A percentile compares a stretch with the other conserved stretches of the same genome.
Evolutionary conservation across 2,113 vertebrate species (phyloP).

Genomic region (Thalassarche chlororhynchos): DNA sequence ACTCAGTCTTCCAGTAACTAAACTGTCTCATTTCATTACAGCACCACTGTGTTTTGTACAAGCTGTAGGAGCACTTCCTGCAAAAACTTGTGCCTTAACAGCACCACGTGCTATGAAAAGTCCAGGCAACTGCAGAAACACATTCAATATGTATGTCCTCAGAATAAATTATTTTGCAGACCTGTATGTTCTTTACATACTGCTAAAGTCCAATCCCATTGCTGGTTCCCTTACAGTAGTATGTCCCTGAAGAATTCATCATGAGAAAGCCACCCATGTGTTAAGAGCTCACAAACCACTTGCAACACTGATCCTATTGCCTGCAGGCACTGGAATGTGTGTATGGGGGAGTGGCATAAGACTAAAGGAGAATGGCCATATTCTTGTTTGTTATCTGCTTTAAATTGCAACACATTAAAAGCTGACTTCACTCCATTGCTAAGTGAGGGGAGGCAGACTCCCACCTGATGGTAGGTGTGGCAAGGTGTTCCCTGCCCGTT

Average conservation of each 20-base stretch:
- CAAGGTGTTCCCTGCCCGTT: not conserved
- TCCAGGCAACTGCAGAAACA: not conserved
- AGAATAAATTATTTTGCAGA: not conserved
- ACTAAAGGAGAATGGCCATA: not conserved
- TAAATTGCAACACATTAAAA: not conserved
- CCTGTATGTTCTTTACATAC: not conserved
- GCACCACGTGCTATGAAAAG: not conserved
- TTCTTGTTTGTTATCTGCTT: not conserved
- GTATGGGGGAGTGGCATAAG: not conserved
- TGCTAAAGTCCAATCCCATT: not conserved
- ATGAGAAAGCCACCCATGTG: not conserved
- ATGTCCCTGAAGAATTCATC: not conserved
- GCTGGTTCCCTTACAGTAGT: not conserved
- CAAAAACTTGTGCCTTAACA: not conserved
- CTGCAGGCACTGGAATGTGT: fast-evolving
- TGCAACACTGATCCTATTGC: not conserved
- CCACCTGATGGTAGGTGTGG: not conserved
- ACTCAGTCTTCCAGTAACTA: not conserved
- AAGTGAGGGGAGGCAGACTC: not conserved
- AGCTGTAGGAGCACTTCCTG: not conserved
- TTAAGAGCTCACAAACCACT: not conserved
- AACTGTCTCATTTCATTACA: not conserved
- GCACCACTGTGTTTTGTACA: not conserved
- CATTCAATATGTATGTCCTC: not conserved
- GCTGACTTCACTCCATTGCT: not conserved